Evolutionary conservation across 2,113 vertebrate genomes (phyloP), one percentile per base, ranked within the genome.

Genomic region (Cheirogaleus medius): DNA sequence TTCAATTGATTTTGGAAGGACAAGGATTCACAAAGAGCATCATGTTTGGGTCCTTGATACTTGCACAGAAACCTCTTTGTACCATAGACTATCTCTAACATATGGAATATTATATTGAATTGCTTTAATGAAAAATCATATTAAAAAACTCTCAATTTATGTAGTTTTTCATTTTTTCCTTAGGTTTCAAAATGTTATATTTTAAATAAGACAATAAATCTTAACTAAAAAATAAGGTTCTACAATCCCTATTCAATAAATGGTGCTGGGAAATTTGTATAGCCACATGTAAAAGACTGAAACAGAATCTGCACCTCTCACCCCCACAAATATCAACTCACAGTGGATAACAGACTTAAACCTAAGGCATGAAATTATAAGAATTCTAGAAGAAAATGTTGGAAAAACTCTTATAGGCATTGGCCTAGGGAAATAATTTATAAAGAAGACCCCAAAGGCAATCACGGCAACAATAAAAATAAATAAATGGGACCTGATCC

Each of bases 1-100:
- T 98, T 94, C 9, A 95, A 93, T n/a, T 92, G 52, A 97, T 97
- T 97, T 85, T 96, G 86, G 90, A 95, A 97, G 73, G 64, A 8
- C 87, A 17, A 73, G 95, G 77, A 97, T 63, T 93, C 58, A 78
- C 85, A 87, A 95, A 92, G 17, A 85, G 3, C 21, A 97, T 92
- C 4, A 18, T 76, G 58, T 58, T 93, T 95, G 91, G 83, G 76
- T 87, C 71, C 60, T 89, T 97, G 66, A 89, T 14, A 80, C 42
- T 93, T 97, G 20, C 25, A 85, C 74, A 76, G 93, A 98, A 96
- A 73, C 44, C 29, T 71, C 66, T 82, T 71, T 39, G 29, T 49
- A 85, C 13, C 37, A 37, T 11, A 17, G 42, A 63, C 76, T 2
- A 0, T 68, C 97, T 63, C 60, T 95, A 78, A 91, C 27, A 42